Evolutionary conservation across 2,797 vertebrate species (phyloP).

Genomic region (Carapus acus): DNA sequence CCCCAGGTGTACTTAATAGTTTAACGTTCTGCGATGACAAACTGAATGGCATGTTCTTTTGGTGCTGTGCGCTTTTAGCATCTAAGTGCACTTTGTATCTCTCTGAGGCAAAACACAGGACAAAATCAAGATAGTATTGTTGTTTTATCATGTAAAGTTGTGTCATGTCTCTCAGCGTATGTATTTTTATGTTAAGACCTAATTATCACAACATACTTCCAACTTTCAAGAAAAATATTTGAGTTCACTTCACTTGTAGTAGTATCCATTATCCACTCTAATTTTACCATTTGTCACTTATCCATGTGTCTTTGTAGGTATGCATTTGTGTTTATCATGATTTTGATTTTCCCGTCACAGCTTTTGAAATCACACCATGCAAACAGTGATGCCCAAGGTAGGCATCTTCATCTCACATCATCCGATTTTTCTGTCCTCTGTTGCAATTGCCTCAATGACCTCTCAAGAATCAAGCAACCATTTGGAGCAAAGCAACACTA

Average conservation of each 20-base stretch:
- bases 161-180: too few relatives aligned
- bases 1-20: too few relatives aligned
- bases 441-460: constrained; percentile 3
- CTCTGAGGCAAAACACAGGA: too few relatives aligned
- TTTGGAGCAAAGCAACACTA: constrained; percentile 10
- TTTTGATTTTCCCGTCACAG: constrained; percentile 87
- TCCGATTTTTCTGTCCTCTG: constrained; percentile 2
- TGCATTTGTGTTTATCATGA: constrained; percentile 62
- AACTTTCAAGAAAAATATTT: neutral
- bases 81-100: too few relatives aligned
- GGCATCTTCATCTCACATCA: constrained; percentile 53
- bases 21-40: too few relatives aligned
- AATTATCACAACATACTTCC: too few relatives aligned
- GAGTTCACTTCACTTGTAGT: neutral
- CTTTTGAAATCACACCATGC: constrained; percentile 99
- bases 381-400: constrained; percentile 98
- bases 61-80: too few relatives aligned
- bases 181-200: too few relatives aligned
- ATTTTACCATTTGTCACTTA: constrained; percentile 41
- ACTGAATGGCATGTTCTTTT: too few relatives aligned
- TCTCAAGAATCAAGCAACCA: constrained; percentile 9
- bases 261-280: constrained; percentile 22
- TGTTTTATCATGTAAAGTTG: too few relatives aligned
- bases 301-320: constrained; percentile 50
- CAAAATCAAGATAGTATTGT: too few relatives aligned